phyloP scores from a whole-genome alignment of 2,888 invertebrate species.

The Charanyca ferruginea region DNA sequence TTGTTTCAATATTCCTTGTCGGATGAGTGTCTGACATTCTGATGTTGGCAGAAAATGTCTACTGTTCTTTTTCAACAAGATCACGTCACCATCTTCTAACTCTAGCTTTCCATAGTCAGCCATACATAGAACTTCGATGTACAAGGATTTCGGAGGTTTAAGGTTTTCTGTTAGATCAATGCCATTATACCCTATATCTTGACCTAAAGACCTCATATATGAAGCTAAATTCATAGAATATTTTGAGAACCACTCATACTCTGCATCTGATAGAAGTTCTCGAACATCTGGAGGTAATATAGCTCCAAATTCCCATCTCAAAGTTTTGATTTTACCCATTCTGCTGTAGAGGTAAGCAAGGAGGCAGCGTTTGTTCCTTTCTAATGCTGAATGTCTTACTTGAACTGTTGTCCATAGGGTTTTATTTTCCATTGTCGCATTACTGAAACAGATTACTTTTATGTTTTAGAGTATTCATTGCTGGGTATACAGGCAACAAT shows the following conservation, averaged over 20 bases:
- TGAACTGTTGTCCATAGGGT: conserved; percentile 94
- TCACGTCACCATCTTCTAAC: conserved; percentile 97
- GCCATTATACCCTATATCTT: conserved; percentile 93
- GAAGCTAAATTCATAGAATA: conserved; percentile 96
- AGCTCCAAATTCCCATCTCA: conserved; percentile 99
- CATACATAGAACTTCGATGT: conserved; percentile 97
- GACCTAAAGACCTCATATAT: conserved; percentile 97
- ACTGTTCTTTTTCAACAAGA: conserved; percentile 97
- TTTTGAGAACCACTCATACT: conserved; percentile 96
- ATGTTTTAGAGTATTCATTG: neutral
- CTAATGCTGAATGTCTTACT: conserved; percentile 96
- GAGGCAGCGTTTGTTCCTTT: conserved; percentile 97
- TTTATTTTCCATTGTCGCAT: conserved; percentile 90
- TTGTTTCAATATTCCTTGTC: conserved; percentile 97
- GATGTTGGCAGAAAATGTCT: conserved; percentile 97
- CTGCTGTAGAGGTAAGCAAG: conserved; percentile 96
- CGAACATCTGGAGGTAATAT: conserved; percentile 96
- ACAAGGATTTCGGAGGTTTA: conserved; percentile 97
- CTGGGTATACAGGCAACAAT: no score
- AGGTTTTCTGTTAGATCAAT: conserved; percentile 97
- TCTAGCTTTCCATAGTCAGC: conserved; percentile 98
- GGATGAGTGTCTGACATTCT: conserved; percentile 97
- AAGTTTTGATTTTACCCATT: conserved; percentile 94
- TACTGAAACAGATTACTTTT: conserved; percentile 74
- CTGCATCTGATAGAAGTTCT: conserved; percentile 94